phyloP scores from a whole-genome alignment of 35 echinoderm and acorn worm species.

The Stichopus chloronotus region DNA sequence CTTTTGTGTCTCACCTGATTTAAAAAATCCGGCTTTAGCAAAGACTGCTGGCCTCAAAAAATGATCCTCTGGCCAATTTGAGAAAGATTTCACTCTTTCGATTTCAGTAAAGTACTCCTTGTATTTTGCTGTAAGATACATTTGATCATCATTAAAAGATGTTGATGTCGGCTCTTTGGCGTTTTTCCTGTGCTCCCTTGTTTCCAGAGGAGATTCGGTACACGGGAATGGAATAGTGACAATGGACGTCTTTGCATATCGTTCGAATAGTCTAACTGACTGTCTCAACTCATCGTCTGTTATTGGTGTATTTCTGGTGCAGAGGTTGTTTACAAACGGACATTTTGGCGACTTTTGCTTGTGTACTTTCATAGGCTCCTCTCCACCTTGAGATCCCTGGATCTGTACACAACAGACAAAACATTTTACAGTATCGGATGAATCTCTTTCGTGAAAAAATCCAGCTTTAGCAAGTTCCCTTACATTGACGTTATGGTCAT shows the following conservation, averaged over 20 bases:
- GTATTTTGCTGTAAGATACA: neutral
- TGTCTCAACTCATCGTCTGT: neutral
- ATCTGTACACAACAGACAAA: constrained; percentile 87
- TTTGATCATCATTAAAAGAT: neutral
- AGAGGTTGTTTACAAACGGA: constrained; percentile 72
- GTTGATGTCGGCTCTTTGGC: neutral
- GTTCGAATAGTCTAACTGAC: neutral
- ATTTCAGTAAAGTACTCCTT: neutral
- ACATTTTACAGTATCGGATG: constrained; percentile 72
- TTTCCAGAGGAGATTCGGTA: neutral
- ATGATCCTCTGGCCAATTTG: neutral
- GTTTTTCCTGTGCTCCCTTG: neutral
- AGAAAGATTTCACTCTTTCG: neutral
- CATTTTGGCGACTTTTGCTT: constrained; percentile 70
- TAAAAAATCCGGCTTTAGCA: constrained; percentile 17
- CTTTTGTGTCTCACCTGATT: neutral
- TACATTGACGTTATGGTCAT: neutral
- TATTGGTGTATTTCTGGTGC: constrained; percentile 62
- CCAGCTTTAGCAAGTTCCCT: neutral
- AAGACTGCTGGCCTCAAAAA: too few relatives aligned
- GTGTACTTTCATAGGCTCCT: constrained; percentile 72
- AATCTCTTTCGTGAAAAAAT: neutral
- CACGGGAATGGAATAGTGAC: neutral
- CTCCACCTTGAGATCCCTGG: constrained; percentile 58
- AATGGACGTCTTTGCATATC: neutral